Evolutionary conservation across 2,888 invertebrate species (phyloP).

Genomic region (Temnothorax rugatulus): DNA sequence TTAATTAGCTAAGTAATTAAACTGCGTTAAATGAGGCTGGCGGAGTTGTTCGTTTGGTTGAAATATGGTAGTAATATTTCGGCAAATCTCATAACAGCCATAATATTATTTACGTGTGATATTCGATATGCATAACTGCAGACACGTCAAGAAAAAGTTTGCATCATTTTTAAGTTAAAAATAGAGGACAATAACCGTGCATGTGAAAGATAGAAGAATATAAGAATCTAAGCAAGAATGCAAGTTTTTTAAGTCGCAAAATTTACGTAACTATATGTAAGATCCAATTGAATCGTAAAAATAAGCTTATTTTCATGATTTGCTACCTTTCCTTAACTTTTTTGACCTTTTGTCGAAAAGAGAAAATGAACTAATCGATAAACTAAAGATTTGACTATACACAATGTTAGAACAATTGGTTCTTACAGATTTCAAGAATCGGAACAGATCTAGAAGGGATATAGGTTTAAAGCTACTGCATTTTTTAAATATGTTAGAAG

Average conservation of each 20-base stretch:
- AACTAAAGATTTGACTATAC: neutral
- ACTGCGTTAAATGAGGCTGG: constrained; percentile 30
- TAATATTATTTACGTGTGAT: constrained; percentile 1
- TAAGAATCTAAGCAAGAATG: neutral
- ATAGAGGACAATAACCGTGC: neutral
- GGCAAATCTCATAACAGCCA: neutral
- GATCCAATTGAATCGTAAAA: neutral
- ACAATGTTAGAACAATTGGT: neutral
- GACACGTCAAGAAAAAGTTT: constrained; percentile 15
- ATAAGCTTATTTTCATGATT: neutral
- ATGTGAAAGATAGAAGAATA: neutral
- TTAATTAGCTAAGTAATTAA: constrained; percentile 54
- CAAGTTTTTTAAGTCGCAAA: neutral
- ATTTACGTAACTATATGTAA: neutral
- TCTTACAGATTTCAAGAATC: neutral
- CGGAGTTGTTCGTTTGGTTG: constrained; percentile 13
- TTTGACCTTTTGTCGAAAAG: too few species aligned
- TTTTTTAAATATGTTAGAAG: neutral
- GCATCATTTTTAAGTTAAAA: constrained; percentile 37
- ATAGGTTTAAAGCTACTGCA: neutral
- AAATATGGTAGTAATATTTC: constrained; percentile 26
- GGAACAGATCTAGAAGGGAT: neutral
- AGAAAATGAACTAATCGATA: neutral
- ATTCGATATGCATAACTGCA: neutral
- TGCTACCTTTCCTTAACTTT: neutral